Conservation (phyloP, 2,888 invertebrate species). For the Drosophila conformis region DNA sequence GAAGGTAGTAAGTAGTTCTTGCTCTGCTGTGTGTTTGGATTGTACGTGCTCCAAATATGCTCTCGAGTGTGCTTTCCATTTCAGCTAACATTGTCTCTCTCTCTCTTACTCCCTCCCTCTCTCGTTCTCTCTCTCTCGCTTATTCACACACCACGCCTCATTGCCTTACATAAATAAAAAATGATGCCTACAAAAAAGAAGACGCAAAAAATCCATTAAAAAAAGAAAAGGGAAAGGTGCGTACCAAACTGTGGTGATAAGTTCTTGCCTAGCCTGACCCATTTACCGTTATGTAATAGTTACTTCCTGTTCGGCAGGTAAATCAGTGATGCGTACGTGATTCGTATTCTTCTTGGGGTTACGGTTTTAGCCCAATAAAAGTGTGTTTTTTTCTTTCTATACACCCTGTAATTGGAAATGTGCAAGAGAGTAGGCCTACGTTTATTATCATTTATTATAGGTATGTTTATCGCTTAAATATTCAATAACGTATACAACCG, state of each 20-base stretch:
- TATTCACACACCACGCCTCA: slow-evolving; percentile 33
- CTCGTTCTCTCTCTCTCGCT: neutral
- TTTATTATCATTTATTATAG: neutral
- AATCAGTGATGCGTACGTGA: slow-evolving; percentile 54
- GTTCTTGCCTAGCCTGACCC: slow-evolving; percentile 51
- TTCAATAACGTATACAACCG: neutral
- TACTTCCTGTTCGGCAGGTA: slow-evolving; percentile 57
- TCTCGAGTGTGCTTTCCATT: slow-evolving; percentile 78
- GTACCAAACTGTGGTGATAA: slow-evolving; percentile 58
- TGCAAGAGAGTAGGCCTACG: neutral
- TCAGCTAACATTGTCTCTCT: slow-evolving; percentile 59
- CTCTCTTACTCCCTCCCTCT: neutral
- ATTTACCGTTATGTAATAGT: slow-evolving; percentile 73
- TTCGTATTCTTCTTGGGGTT: slow-evolving; percentile 1
- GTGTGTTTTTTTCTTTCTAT: neutral
- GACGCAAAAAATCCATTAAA: slow-evolving; percentile 6
- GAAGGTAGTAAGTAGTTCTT: slow-evolving; percentile 43
- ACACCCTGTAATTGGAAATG: neutral
- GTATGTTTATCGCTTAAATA: neutral
- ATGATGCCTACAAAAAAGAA: slow-evolving; percentile 55
- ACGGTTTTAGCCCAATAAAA: neutral
- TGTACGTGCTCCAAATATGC: slow-evolving; percentile 75
- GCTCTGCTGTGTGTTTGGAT: slow-evolving; percentile 20
- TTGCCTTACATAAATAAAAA: slow-evolving; percentile 69
- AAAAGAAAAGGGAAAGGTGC: slow-evolving; percentile 58